phyloP scores from a whole-genome alignment of 2,113 vertebrate species.

The Sander vitreus region DNA sequence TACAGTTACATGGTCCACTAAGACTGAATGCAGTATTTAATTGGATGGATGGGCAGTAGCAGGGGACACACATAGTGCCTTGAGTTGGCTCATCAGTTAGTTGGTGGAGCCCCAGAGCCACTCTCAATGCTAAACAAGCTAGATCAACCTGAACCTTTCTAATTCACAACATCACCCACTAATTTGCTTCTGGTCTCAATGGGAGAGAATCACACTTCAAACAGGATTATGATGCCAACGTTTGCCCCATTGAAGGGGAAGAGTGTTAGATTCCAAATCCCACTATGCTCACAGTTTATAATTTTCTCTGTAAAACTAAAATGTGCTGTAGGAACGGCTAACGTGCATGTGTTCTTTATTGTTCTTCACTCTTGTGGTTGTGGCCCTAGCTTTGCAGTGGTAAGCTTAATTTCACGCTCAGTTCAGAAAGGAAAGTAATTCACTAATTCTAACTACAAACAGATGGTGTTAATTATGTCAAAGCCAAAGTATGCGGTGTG shows the following conservation, averaged over 20 bases:
- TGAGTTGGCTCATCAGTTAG: constrained; percentile 51
- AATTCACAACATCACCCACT: constrained; percentile 28
- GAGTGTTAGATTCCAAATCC: neutral
- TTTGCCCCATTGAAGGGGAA: neutral
- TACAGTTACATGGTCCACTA: constrained; percentile 17
- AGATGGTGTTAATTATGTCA: constrained; percentile 17
- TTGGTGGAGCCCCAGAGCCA: constrained; percentile 33
- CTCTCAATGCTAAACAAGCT: constrained; percentile 46
- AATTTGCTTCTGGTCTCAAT: constrained; percentile 7
- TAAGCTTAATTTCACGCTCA: neutral
- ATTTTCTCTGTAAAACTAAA: neutral
- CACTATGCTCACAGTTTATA: neutral
- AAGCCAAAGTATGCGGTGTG: neutral
- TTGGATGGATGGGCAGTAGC: constrained; percentile 47
- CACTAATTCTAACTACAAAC: neutral
- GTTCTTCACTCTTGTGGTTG: neutral
- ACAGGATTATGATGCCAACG: neutral
- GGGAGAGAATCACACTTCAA: neutral
- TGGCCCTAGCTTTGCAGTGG: neutral
- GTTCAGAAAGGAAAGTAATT: constrained; percentile 7
- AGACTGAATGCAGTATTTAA: constrained; percentile 39
- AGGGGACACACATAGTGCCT: constrained; percentile 29
- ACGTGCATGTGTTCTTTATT: neutral
- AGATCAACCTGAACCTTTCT: constrained; percentile 31
- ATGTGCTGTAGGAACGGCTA: neutral